A percentile compares a stretch with the other conserved stretches of the same genome.
These are phyloP conservation scores for Cephus spinipes DNA, from an alignment of 2,888 invertebrate species.

Conservation along the genomic window DNA sequence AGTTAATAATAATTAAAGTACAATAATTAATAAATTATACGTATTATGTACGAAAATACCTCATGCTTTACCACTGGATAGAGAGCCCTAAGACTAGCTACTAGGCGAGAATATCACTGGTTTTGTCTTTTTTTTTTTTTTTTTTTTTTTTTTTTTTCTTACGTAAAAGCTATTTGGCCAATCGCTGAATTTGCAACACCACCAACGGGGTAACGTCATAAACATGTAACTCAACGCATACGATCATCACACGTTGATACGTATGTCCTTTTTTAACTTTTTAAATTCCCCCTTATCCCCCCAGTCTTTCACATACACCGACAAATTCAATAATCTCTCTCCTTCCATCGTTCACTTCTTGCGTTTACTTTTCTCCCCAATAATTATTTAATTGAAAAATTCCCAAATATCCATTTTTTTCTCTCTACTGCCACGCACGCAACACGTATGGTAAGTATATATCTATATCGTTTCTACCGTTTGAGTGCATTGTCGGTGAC, in stretches of 20 bases:
- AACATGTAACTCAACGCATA: not conserved
- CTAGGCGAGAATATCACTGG: slow-evolving; percentile 54
- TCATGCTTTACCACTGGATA: slow-evolving; percentile 65
- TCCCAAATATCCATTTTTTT: not conserved
- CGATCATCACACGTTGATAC: not conserved
- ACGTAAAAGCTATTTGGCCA: slow-evolving; percentile 47
- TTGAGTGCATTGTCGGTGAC: not conserved
- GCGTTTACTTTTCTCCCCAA: not conserved
- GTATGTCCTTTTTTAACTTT: slow-evolving; percentile 18
- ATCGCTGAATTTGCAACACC: slow-evolving; percentile 47
- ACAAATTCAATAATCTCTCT: not conserved
- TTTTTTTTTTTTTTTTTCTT: not conserved
- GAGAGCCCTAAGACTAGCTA: slow-evolving; percentile 63
- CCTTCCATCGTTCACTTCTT: not conserved
- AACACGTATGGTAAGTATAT: not conserved
- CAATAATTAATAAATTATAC: slow-evolving; percentile 62
- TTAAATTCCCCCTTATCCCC: not conserved
- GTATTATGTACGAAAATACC: slow-evolving; percentile 64
- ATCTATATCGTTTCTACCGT: not conserved
- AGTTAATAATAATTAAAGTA: slow-evolving; percentile 60
- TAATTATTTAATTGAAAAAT: not conserved
- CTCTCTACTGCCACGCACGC: not conserved
- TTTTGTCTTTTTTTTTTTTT: not conserved
- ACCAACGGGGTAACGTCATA: slow-evolving; percentile 43
- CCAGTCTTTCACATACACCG: not conserved